A percentile compares a stretch with the other conserved stretches of the same genome.
Evolutionary conservation across 2,113 vertebrate genomes (phyloP).

Genomic region (Apistogramma diplotaenia): DNA sequence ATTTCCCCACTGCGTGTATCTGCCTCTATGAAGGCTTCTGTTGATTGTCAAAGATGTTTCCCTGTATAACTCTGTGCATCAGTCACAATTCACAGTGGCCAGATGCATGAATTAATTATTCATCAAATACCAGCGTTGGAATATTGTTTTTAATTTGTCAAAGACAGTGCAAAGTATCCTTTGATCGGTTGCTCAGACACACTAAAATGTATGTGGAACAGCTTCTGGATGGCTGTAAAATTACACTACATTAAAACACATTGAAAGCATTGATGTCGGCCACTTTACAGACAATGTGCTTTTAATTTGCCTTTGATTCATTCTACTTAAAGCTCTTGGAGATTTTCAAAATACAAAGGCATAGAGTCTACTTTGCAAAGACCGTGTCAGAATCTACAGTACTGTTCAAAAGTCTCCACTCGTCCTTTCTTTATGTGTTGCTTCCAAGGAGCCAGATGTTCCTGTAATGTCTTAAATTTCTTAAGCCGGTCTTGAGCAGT

Average conservation of each 20-base stretch:
- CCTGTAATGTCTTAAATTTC: too few relatives aligned
- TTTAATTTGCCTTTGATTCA: neutral
- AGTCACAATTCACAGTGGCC: neutral
- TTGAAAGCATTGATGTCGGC: neutral
- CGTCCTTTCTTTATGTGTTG: too few relatives aligned
- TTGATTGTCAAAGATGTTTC: conserved; percentile 11
- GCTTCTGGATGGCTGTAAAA: neutral
- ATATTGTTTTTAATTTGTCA: conserved; percentile 15
- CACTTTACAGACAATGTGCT: neutral
- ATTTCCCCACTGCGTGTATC: conserved; percentile 19
- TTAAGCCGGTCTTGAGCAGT: too few relatives aligned
- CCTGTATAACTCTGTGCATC: conserved; percentile 10
- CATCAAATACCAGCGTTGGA: neutral
- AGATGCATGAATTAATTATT: conserved; percentile 21
- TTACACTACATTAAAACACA: neutral
- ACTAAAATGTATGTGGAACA: neutral
- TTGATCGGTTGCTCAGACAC: neutral
- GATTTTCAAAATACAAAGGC: neutral
- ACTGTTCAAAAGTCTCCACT: too few relatives aligned
- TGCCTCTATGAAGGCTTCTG: conserved; percentile 25
- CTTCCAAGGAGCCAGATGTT: too few relatives aligned
- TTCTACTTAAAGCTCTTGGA: neutral
- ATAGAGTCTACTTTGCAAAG: neutral
- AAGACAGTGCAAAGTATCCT: neutral
- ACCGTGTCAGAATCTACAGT: neutral